Evolutionary conservation across 37 sponge, comb jelly and placozoan species (phyloP).

Genomic region (Aplysina aerophoba): DNA sequence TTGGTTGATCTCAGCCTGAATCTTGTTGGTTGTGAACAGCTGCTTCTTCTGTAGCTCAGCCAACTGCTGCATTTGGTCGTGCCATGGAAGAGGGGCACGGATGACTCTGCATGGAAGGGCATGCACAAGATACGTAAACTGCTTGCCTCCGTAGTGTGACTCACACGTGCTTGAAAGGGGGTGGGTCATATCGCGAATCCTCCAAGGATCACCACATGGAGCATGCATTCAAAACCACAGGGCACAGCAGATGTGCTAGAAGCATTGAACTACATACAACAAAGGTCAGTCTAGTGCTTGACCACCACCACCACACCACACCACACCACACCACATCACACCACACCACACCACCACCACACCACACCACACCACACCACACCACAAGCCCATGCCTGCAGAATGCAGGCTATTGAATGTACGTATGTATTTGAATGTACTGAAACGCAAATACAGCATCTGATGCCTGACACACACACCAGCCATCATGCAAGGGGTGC

Average conservation of each 20-base stretch:
- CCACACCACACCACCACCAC: no score
- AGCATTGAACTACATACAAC: neutral
- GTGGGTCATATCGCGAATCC: no score
- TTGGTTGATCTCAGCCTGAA: slow-evolving; percentile 69
- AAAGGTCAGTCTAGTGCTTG: neutral
- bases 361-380: no score
- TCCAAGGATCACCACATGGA: neutral
- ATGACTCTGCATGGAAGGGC: slow-evolving; percentile 30
- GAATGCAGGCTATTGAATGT: no score
- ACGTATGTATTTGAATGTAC: no score
- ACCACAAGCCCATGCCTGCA: no score
- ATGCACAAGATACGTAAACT: neutral
- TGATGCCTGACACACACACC: neutral
- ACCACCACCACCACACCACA: no score
- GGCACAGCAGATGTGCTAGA: neutral
- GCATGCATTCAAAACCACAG: neutral
- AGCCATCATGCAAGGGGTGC: no score
- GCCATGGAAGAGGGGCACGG: slow-evolving; percentile 95
- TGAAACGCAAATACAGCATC: no score
- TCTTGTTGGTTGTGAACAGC: slow-evolving; percentile 75
- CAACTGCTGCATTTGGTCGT: slow-evolving; percentile 31
- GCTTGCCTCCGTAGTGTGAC: neutral
- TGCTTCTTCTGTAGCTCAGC: slow-evolving; percentile 49
- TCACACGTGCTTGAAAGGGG: neutral
- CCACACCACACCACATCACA: neutral